These are phyloP conservation scores for Drosophila takahashii DNA, from an alignment of 1,140 invertebrate genomes.

Conservation along the genomic window DNA sequence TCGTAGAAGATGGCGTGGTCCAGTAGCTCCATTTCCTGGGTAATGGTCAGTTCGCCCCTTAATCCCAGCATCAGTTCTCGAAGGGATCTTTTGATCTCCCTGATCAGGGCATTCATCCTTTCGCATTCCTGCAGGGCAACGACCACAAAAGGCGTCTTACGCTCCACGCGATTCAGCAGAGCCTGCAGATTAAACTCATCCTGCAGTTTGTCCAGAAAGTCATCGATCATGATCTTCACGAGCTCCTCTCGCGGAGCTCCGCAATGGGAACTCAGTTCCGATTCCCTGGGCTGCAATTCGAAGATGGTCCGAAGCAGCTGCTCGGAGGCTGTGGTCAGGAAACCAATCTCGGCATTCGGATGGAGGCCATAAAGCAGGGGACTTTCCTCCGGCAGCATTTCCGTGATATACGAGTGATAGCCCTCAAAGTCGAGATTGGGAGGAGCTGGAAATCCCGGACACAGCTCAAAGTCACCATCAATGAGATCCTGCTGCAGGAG, in stretches of 20 bases:
- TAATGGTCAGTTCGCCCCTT: constrained; percentile 97
- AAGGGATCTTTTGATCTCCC: constrained; percentile 92
- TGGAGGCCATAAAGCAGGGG: constrained; percentile 96
- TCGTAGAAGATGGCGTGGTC: constrained; percentile 95
- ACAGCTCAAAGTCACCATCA: constrained; percentile 93
- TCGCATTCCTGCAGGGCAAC: constrained; percentile 98
- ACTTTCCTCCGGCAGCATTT: constrained; percentile 94
- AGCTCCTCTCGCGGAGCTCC: constrained; percentile 93
- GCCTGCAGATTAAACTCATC: constrained; percentile 96
- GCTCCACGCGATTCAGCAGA: constrained; percentile 94
- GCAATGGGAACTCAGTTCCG: constrained; percentile 90
- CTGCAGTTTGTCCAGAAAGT: constrained; percentile 95
- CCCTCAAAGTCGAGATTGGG: constrained; percentile 94
- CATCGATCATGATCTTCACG: constrained; percentile 93
- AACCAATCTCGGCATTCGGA: constrained; percentile 98
- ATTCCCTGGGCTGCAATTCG: constrained; percentile 95
- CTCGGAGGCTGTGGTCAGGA: constrained; percentile 94
- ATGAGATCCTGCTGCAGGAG: constrained; percentile 94
- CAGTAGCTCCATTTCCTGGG: constrained; percentile 95
- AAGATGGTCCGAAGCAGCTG: constrained; percentile 95
- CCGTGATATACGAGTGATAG: constrained; percentile 96
- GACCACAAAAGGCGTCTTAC: constrained; percentile 95
- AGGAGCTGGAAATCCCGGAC: constrained; percentile 93
- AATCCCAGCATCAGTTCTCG: constrained; percentile 94
- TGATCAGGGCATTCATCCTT: constrained; percentile 95